phyloP scores from a whole-genome alignment of 2,888 invertebrate species.

The Orthonevra nobilis region DNA sequence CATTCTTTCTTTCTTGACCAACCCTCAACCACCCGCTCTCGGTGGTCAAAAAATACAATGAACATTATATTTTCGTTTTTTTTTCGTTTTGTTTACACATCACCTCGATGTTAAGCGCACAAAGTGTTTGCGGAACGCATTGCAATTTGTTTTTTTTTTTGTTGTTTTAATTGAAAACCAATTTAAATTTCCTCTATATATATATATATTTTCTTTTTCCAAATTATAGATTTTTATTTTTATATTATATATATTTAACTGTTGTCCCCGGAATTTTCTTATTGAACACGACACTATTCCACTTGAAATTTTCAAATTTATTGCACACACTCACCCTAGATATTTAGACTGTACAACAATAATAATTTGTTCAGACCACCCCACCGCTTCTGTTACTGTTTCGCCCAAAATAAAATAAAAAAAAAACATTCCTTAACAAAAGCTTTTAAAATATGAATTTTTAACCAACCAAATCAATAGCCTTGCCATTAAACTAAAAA shows the following conservation, averaged over 20 bases:
- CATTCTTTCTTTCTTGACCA: slow-evolving; percentile 4
- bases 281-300: no score
- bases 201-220: slow-evolving; percentile 35
- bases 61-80: no score
- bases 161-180: slow-evolving; percentile 26
- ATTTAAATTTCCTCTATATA: slow-evolving; percentile 24
- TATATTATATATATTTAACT: slow-evolving; percentile 7
- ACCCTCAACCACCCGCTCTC: slow-evolving; percentile 4
- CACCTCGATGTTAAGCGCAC: slow-evolving; percentile 17
- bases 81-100: no score
- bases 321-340: no score
- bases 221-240: slow-evolving; percentile 14
- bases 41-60: no score
- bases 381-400: slow-evolving; percentile 29
- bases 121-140: slow-evolving; percentile 47
- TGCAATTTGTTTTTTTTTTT: slow-evolving; percentile 40
- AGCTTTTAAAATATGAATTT: no score
- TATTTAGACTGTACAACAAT: neutral
- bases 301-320: no score
- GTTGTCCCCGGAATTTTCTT: no score
- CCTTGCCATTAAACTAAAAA: slow-evolving; percentile 16
- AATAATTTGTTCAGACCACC: neutral
- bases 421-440: slow-evolving; percentile 38
- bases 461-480: no score
- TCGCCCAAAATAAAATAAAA: no score